Base-by-base conservation (phyloP, 1,140 invertebrate species). In the Galleria mellonella region DNA sequence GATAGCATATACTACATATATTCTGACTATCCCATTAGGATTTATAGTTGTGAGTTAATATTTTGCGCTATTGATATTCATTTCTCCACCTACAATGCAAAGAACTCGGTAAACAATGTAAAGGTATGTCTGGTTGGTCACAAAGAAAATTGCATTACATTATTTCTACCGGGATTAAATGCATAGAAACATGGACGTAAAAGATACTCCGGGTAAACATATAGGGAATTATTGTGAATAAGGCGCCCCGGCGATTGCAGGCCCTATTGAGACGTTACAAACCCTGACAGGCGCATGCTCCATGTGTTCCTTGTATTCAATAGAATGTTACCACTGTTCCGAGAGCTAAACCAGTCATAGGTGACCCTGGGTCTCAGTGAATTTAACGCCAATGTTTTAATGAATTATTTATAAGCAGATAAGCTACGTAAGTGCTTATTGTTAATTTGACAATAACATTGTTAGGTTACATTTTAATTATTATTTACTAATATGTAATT, bases 251-350 rank as follows among this genome's bases (percentile, higher is more conserved):
- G 43, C 50, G 35, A 50, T 44, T 47, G 13, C n/a, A 9, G 17
- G 35, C 35, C 44, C 69, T 67, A 72, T 72, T 69, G 69, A 72
- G 69, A 72, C 60, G 69, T 72, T 72, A 72, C 53, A 38, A 43
- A 23, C 12, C 39, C 42, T 68, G 68, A 72, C 68, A 56, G 51
- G 51, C 53, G 53, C 60, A 62, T 66, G 55, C 57, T 53, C 48
- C 43, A 43, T 32, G 45, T 43, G 45, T 43, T 49, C 17, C 17
- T 23, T 23, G 17, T 23, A 23, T 66, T 72, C 57, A 69, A 72
- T 72, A 63, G 69, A 62, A 65, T 65, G 60, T 62, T 60, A 57
- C 50, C 61, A 56, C 67, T 69, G 69, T 69, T 62, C 51, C 37
- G 32, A 62, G 56, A 67, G 60, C 64, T 64, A 68, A 60, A 53